These are phyloP conservation scores for Amblyteles armatorius DNA, from an alignment of 2,888 invertebrate species.

Conservation along the genomic window DNA sequence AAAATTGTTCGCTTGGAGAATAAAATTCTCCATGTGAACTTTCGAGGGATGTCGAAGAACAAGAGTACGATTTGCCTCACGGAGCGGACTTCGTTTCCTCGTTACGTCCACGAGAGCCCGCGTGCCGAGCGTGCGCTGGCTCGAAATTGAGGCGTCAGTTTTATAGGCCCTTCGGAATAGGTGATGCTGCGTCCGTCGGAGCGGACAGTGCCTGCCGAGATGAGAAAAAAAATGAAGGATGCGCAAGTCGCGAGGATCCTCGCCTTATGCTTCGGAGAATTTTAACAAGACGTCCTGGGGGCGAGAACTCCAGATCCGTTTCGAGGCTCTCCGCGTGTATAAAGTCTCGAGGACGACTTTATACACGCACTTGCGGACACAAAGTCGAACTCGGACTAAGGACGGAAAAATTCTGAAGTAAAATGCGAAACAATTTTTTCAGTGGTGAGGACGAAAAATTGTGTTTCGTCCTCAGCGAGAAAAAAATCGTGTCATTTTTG, in stretches of 20 bases:
- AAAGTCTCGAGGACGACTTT: conserved; percentile 1
- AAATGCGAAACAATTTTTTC: too few species aligned
- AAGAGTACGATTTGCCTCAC: conserved; percentile 4
- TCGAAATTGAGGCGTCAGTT: conserved; percentile 74
- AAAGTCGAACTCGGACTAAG: too few species aligned
- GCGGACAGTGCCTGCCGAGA: conserved; percentile 50
- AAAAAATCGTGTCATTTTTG: conserved; percentile 20
- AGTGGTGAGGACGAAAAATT: too few species aligned
- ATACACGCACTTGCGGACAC: neutral
- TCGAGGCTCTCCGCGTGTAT: conserved; percentile 30
- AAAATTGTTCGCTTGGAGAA: too few species aligned
- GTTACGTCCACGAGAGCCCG: conserved; percentile 33
- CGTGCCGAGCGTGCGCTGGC: conserved; percentile 21
- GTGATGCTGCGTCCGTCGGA: conserved; percentile 59
- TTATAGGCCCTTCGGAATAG: conserved; percentile 69
- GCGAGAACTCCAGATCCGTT: conserved; percentile 69
- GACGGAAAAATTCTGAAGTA: too few species aligned
- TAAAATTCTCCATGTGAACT: too few species aligned
- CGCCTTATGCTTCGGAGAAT: conserved; percentile 78
- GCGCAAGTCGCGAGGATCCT: conserved; percentile 44
- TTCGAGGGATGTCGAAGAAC: conserved; percentile 20
- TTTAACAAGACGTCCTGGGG: conserved; percentile 78
- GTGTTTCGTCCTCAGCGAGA: neutral
- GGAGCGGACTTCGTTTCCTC: neutral
- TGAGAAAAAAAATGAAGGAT: conserved; percentile 47